phyloP scores from a whole-genome alignment of 2,888 invertebrate species.

The Encarsia formosa region DNA sequence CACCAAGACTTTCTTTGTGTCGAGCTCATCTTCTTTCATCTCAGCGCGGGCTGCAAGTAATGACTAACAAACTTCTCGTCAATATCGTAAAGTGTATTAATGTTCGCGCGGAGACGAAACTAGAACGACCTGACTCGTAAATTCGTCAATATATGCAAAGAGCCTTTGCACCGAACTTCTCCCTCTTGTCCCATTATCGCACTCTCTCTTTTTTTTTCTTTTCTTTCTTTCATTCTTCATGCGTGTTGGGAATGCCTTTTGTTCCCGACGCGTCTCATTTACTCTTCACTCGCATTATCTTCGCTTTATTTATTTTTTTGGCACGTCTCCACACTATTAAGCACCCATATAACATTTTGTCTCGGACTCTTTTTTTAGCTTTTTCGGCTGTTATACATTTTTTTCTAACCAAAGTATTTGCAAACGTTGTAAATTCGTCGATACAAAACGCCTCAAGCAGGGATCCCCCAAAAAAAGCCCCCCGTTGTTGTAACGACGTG shows the following conservation, averaged over 20 bases:
- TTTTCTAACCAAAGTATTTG: conserved; percentile 10
- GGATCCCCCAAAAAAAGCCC: not conserved
- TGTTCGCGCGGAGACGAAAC: conserved; percentile 11
- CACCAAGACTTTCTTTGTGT: no score
- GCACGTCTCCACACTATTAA: not conserved
- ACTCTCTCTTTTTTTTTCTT: conserved; percentile 19
- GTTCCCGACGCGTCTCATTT: conserved; percentile 27
- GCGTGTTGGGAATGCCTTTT: conserved; percentile 26
- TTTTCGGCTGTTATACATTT: not conserved
- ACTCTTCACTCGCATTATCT: not conserved
- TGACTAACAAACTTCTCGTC: conserved; percentile 33
- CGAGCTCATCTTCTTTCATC: no score
- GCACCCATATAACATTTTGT: conserved; percentile 9
- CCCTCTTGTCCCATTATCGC: conserved; percentile 20
- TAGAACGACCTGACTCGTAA: conserved; percentile 34
- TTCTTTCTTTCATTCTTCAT: not conserved
- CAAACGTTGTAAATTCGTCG: conserved; percentile 19
- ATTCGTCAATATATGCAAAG: conserved; percentile 43
- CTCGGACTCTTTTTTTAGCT: conserved; percentile 1
- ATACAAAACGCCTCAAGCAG: conserved; percentile 6
- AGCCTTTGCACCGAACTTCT: conserved; percentile 23
- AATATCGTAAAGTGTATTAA: conserved; percentile 40
- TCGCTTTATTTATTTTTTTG: not conserved
- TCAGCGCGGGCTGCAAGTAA: conserved; percentile 8
- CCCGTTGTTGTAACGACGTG: conserved; percentile 3